These are phyloP conservation scores for Scylla paramamosain DNA, from an alignment of 1,140 invertebrate species.

Conservation along the genomic window DNA sequence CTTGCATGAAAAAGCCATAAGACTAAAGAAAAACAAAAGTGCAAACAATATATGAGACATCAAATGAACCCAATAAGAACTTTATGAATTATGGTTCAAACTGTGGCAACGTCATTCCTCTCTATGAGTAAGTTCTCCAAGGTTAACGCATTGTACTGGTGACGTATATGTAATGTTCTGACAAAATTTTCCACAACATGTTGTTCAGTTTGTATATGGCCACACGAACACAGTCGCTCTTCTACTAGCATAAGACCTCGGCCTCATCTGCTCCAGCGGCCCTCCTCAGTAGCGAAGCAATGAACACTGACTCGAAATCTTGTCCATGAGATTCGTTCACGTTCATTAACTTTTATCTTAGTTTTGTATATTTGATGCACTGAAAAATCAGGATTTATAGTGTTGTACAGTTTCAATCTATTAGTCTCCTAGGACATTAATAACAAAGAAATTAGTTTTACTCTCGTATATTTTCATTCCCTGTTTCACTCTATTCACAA, in stretches of 20 bases:
- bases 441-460: too few species aligned
- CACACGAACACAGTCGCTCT: too few species aligned
- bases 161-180: slow-evolving; percentile 1
- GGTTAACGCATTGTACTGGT: background rate
- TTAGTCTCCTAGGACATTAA: too few species aligned
- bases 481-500: too few species aligned
- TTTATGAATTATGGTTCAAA: background rate
- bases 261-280: slow-evolving; percentile 9
- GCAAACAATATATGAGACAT: too few species aligned
- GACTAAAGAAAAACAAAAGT: too few species aligned
- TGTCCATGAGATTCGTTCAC: slow-evolving; percentile 1
- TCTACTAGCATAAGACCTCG: background rate
- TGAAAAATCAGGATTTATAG: too few species aligned
- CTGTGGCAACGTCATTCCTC: background rate
- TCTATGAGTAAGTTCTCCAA: background rate
- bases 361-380: background rate
- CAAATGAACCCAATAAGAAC: background rate
- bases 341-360: background rate
- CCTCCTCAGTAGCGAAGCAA: background rate
- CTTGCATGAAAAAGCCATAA: too few species aligned
- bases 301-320: background rate
- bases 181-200: background rate
- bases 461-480: too few species aligned
- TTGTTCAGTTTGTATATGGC: too few species aligned
- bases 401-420: too few species aligned